Conservation (phyloP, 2,113 vertebrate genomes). For the Hassar affinis region DNA sequence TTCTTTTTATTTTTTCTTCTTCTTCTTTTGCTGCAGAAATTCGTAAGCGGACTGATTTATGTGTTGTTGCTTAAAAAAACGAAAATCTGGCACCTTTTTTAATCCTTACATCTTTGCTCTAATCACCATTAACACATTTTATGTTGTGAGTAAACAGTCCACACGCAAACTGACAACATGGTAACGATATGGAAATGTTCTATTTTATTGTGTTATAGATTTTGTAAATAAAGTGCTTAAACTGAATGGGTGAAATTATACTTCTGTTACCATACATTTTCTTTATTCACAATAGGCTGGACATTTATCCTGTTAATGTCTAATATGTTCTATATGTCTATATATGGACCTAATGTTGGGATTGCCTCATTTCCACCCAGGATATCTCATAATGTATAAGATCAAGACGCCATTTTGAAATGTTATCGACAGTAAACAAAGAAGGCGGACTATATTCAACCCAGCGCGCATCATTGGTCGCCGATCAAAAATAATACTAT, state of each 20-base stretch:
- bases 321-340: not conserved
- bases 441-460: slow-evolving; percentile 23
- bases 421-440: slow-evolving; percentile 50
- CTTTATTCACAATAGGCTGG: not conserved
- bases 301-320: not conserved
- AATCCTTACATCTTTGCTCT: slow-evolving; percentile 66
- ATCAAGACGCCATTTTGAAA: slow-evolving; percentile 52
- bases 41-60: not conserved
- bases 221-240: slow-evolving; percentile 86
- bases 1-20: not conserved
- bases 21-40: not conserved
- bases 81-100: slow-evolving; percentile 72
- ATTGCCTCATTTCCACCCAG: not conserved
- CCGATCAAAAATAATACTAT: slow-evolving; percentile 3
- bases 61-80: slow-evolving; percentile 74
- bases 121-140: slow-evolving; percentile 67
- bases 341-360: not conserved
- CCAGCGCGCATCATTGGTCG: slow-evolving; percentile 2
- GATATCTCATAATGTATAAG: slow-evolving; percentile 13
- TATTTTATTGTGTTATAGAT: slow-evolving; percentile 85
- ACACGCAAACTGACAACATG: slow-evolving; percentile 74
- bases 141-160: slow-evolving; percentile 66
- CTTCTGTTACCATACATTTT: not conserved
- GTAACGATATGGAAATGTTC: slow-evolving; percentile 82
- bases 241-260: slow-evolving; percentile 52